phyloP scores from a whole-genome alignment of 2,113 vertebrate species.

The Trochalopteron elliotii region DNA sequence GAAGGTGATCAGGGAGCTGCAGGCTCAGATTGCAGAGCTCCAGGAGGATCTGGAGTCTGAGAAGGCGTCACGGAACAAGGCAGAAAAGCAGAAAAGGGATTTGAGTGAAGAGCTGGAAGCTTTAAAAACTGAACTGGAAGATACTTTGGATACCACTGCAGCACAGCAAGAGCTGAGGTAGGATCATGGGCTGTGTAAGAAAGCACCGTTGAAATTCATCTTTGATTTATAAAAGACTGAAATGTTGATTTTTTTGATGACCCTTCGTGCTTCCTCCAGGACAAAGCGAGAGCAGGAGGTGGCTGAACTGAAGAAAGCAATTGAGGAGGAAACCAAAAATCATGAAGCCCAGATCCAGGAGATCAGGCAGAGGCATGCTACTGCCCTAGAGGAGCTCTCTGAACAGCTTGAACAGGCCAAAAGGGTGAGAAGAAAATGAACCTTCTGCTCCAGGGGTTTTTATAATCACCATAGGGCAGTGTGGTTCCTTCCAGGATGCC shows the following conservation, averaged over 20 bases:
- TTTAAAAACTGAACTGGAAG: conserved; percentile 95
- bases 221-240: background rate
- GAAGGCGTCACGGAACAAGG: conserved; percentile 90
- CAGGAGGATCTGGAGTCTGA: conserved; percentile 97
- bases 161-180: conserved; percentile 97
- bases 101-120: conserved; percentile 96
- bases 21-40: conserved; percentile 92
- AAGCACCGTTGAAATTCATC: background rate
- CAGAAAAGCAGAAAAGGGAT: conserved; percentile 95
- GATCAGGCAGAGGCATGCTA: conserved; percentile 89
- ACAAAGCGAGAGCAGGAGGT: conserved; percentile 96
- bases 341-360: conserved; percentile 97
- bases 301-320: conserved; percentile 95
- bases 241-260: background rate
- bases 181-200: background rate
- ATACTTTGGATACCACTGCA: conserved; percentile 95
- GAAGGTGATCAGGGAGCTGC: conserved; percentile 91
- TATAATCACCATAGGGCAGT: accelerated
- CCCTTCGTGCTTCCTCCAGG: conserved; percentile 55
- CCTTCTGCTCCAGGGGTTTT: background rate
- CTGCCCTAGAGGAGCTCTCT: conserved; percentile 89
- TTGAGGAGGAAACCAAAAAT: conserved; percentile 94
- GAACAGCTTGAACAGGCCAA: conserved; percentile 98
- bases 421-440: conserved; percentile 76
- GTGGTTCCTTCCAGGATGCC: background rate